Conservation (phyloP, 2,113 vertebrate species). For the Sebastes fasciatus region DNA sequence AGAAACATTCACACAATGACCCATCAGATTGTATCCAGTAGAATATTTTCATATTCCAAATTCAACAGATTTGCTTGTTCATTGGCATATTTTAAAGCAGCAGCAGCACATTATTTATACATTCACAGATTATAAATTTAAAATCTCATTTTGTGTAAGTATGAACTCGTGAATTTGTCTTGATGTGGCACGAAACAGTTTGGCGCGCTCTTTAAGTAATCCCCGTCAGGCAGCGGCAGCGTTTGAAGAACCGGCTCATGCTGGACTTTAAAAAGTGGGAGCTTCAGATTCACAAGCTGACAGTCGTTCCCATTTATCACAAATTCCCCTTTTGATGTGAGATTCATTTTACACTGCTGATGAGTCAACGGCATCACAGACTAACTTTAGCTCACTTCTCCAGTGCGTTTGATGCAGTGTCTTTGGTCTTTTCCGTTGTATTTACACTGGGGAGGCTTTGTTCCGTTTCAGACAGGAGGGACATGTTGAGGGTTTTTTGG, state of each 20-base stretch:
- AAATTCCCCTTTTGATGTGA: constrained; percentile 51
- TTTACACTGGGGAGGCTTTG: constrained; percentile 40
- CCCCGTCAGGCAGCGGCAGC: constrained; percentile 22
- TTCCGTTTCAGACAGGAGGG: constrained; percentile 7
- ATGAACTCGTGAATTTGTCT: constrained; percentile 23
- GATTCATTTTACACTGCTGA: constrained; percentile 21
- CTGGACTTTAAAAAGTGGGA: constrained; percentile 40
- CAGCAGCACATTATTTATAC: constrained; percentile 25
- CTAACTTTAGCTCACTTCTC: constrained; percentile 29
- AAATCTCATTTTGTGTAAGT: constrained; percentile 23
- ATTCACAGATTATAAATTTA: constrained; percentile 40
- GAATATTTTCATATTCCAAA: background rate
- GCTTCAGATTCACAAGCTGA: constrained; percentile 28
- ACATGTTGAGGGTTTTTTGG: background rate
- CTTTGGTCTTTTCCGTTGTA: constrained; percentile 14
- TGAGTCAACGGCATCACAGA: constrained; percentile 32
- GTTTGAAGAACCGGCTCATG: constrained; percentile 41
- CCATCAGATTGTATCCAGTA: background rate
- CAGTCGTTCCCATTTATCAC: constrained; percentile 11
- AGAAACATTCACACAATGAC: background rate
- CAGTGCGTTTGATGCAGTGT: background rate
- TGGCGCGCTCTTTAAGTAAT: constrained; percentile 18
- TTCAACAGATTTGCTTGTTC: constrained; percentile 18
- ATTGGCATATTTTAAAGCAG: background rate
- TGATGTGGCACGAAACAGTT: constrained; percentile 16